These are phyloP conservation scores for Dromius quadrimaculatus DNA, from an alignment of 2,888 invertebrate genomes.

Conservation along the genomic window DNA sequence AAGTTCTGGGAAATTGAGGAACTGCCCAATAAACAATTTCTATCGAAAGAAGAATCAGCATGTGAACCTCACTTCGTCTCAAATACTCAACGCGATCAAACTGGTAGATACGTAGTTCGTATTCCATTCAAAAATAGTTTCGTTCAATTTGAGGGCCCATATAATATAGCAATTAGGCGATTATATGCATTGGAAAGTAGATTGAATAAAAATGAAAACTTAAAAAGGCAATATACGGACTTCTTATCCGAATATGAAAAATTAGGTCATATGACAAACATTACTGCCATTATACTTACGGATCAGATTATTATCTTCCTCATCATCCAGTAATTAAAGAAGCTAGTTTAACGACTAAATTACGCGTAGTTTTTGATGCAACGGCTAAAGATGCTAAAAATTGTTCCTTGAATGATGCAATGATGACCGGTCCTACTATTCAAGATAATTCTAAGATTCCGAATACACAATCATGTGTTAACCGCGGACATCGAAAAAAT, in stretches of 20 bases:
- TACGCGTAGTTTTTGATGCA: constrained; percentile 59
- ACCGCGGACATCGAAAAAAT: constrained; percentile 61
- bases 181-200: constrained; percentile 8
- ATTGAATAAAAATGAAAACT: background rate
- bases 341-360: too few species aligned
- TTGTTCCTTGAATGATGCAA: too few species aligned
- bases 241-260: constrained; percentile 10
- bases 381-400: constrained; percentile 54
- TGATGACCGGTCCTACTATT: constrained; percentile 58
- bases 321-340: too few species aligned
- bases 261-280: constrained; percentile 21
- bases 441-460: constrained; percentile 59
- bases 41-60: background rate
- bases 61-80: constrained; percentile 15
- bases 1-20: constrained; percentile 34
- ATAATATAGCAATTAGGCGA: background rate
- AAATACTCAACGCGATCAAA: constrained; percentile 21
- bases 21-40: background rate
- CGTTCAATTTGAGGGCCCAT: background rate
- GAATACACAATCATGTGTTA: constrained; percentile 57
- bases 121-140: constrained; percentile 6
- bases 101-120: constrained; percentile 10
- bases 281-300: background rate
- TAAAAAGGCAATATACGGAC: background rate
- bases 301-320: constrained; percentile 14